Evolutionary conservation across 2,113 vertebrate genomes (phyloP), one percentile per base, ranked within the genome.

Genomic region (Colaptes auratus): DNA sequence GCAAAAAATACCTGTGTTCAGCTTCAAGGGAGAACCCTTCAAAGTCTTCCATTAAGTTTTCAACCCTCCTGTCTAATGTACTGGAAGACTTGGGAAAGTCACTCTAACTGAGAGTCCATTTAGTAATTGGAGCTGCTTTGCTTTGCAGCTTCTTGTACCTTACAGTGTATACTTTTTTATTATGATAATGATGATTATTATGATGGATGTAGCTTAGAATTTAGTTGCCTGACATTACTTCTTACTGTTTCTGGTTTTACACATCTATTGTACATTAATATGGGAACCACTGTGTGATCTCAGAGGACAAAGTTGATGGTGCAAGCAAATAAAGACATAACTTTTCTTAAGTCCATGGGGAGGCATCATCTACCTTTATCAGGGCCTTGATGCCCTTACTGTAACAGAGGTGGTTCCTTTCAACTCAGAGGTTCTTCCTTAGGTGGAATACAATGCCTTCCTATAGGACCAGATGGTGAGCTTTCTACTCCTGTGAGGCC

Each of bases 91-190:
- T 20, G 0, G 72, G 97, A 98, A 98, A 97, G 96, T 96, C 76
- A 80, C 88, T 92, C 93, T 93, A 84, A 92, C 92, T 96, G 78
- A 93, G 95, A 97, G 83, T 86, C 76, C 87, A 39, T 39, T 39
- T 92, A n/a, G 87, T 71, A 96, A 97, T 80, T 94, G 96, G 97
- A 98, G 98, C 98, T 96, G 94, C 88, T 96, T 95, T 78, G 82
- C 94, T 97, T 88, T 96, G 86, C 93, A 97, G 97, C 98, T 98
- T 98, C 98, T 95, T 98, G 91, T 98, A 98, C 95, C 95, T 97
- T 97, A 96, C 0, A 93, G 86, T 97, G 95, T 98, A 98, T 96
- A 97, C 97, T 98, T 97, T 96, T 97, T 96, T 93, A 86, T 96
- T 76, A 97, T 80, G 15, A 63, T 95, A 59, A 91, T 93, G 39